phyloP scores from a whole-genome alignment of 2,888 invertebrate species.

The Meandrusa payeni region DNA sequence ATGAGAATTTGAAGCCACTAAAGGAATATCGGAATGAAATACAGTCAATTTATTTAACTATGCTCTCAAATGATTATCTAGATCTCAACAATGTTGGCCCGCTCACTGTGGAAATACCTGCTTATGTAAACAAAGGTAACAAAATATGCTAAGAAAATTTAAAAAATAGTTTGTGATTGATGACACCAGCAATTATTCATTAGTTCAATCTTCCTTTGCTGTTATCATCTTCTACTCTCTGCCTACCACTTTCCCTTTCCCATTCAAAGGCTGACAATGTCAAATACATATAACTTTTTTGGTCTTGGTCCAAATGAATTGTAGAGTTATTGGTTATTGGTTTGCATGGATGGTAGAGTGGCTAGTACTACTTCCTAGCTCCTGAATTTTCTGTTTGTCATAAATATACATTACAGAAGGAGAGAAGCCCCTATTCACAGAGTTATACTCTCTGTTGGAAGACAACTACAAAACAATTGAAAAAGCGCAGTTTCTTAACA shows the following conservation, averaged over 20 bases:
- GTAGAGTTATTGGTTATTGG: too few relatives aligned
- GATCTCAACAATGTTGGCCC: slow-evolving; percentile 45
- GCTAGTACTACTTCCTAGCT: too few relatives aligned
- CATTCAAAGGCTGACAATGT: too few relatives aligned
- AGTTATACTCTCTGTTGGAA: slow-evolving; percentile 62
- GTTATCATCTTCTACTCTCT: too few relatives aligned
- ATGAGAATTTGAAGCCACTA: slow-evolving; percentile 60
- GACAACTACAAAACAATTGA: slow-evolving; percentile 71
- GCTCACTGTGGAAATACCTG: slow-evolving; percentile 58
- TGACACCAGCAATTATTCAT: too few relatives aligned
- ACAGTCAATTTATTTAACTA: slow-evolving; percentile 51
- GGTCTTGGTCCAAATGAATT: too few relatives aligned
- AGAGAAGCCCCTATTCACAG: slow-evolving; percentile 63
- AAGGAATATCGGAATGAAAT: slow-evolving; percentile 58
- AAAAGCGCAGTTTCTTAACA: slow-evolving; percentile 63
- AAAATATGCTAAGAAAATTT: background rate
- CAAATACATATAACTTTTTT: too few relatives aligned
- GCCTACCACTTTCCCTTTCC: too few relatives aligned
- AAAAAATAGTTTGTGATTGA: too few relatives aligned
- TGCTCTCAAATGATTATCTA: slow-evolving; percentile 61
- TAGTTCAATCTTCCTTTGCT: too few relatives aligned
- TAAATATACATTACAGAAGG: slow-evolving; percentile 51
- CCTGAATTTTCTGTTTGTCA: too few relatives aligned
- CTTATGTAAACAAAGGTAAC: slow-evolving; percentile 63
- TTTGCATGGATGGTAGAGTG: too few relatives aligned